Conservation (phyloP, 2,888 invertebrate genomes). For the Ormia ochracea region DNA sequence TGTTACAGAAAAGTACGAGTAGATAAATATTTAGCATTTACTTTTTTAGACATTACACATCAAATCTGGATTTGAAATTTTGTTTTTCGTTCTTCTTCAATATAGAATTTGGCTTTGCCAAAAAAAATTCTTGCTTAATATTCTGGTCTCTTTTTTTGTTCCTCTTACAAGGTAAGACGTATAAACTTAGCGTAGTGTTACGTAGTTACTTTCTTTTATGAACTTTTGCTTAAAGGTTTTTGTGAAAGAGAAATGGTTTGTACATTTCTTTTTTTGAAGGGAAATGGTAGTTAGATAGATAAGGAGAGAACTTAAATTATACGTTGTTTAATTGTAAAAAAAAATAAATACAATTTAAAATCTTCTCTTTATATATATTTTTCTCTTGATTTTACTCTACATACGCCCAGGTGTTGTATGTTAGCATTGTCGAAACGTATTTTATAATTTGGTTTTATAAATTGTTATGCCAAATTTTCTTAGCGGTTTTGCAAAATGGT, state of each 20-base stretch:
- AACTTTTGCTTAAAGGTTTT: background rate
- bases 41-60: slow-evolving; percentile 50
- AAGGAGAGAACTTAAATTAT: slow-evolving; percentile 52
- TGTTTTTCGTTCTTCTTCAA: background rate
- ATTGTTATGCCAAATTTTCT: slow-evolving; percentile 26
- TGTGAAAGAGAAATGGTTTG: slow-evolving; percentile 32
- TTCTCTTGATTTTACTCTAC: slow-evolving; percentile 19
- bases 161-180: slow-evolving; percentile 37
- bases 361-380: slow-evolving; percentile 29
- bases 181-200: slow-evolving; percentile 62
- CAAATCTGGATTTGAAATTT: slow-evolving; percentile 29
- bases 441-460: background rate
- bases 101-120: slow-evolving; percentile 22
- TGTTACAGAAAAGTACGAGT: slow-evolving; percentile 60
- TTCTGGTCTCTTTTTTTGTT: slow-evolving; percentile 25
- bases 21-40: slow-evolving; percentile 47
- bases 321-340: slow-evolving; percentile 33
- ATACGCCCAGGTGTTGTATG: slow-evolving; percentile 6
- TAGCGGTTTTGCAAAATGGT: slow-evolving; percentile 25
- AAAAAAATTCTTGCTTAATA: slow-evolving; percentile 21
- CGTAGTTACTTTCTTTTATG: slow-evolving; percentile 33
- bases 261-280: slow-evolving; percentile 24
- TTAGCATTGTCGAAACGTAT: slow-evolving; percentile 4
- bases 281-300: slow-evolving; percentile 27
- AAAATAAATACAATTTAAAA: slow-evolving; percentile 51